phyloP scores from a whole-genome alignment of 2,888 invertebrate species.

The Drosophila helvetica region DNA sequence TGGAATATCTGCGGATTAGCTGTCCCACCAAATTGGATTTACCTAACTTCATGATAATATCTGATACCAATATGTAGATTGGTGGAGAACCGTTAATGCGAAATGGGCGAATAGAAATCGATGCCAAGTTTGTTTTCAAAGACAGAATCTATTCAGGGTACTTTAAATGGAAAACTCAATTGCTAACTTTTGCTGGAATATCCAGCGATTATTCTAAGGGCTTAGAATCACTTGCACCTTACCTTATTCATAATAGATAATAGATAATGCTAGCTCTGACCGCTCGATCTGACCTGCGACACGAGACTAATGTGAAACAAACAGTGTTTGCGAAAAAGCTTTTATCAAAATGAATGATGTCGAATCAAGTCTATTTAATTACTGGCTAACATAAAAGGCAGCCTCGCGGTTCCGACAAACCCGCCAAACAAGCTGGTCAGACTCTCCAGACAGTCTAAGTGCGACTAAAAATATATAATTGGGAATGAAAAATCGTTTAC shows the following conservation, averaged over 20 bases:
- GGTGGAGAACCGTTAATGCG: no score
- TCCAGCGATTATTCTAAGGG: background rate
- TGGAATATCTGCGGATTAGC: background rate
- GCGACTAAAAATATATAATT: constrained; percentile 11
- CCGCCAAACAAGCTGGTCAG: background rate
- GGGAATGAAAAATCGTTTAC: background rate
- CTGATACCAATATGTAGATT: background rate
- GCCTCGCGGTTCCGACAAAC: background rate
- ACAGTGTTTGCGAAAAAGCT: constrained; percentile 9
- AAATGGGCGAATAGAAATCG: background rate
- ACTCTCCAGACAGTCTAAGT: constrained; percentile 9
- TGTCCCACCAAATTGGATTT: background rate
- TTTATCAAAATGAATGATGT: constrained; percentile 15
- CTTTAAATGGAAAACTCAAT: no score
- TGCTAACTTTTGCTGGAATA: background rate
- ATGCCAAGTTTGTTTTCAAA: no score
- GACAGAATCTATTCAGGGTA: background rate
- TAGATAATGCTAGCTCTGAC: constrained; percentile 4
- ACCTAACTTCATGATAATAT: background rate
- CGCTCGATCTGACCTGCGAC: constrained; percentile 27
- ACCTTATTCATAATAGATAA: background rate
- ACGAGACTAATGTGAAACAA: constrained; percentile 40
- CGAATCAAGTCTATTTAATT: constrained; percentile 15
- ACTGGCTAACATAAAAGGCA: constrained; percentile 8
- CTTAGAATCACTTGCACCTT: background rate